Conservation (phyloP, 2,113 vertebrate species). For the Eudorcas thomsonii region DNA sequence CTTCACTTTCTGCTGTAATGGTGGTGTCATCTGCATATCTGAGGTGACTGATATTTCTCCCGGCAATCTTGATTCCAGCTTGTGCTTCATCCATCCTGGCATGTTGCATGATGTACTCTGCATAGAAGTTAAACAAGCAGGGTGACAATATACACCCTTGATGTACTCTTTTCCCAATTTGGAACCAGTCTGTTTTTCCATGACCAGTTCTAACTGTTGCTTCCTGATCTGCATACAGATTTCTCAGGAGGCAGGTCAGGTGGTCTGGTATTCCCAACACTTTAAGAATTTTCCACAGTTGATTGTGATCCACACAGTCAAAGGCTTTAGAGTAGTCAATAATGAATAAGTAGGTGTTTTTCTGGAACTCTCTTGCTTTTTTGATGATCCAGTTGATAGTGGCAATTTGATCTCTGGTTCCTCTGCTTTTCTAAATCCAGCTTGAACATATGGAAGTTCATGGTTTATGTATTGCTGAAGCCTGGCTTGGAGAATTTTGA, state of each 20-base stretch:
- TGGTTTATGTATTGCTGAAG: not conserved
- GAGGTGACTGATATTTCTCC: not conserved
- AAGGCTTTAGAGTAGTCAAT: not conserved
- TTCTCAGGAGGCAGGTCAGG: not conserved
- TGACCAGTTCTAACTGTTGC: not conserved
- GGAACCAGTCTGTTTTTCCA: not conserved
- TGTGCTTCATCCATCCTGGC: not conserved
- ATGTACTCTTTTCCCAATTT: not conserved
- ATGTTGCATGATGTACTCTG: not conserved
- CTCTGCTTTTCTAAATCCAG: not conserved
- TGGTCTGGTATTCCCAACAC: not conserved
- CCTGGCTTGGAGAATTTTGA: not conserved
- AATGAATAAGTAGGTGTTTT: not conserved
- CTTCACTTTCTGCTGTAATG: not conserved
- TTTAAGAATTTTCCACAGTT: not conserved
- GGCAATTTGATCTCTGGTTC: not conserved
- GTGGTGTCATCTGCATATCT: not conserved
- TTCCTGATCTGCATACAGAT: not conserved
- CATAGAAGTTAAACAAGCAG: not conserved
- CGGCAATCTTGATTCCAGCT: not conserved
- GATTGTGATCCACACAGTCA: not conserved
- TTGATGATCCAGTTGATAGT: accelerated
- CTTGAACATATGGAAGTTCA: not conserved
- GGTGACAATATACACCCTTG: not conserved
- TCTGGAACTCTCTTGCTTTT: not conserved